These are phyloP conservation scores for Chrysemys picta DNA, from an alignment of 2,113 vertebrate species.

Conservation along the genomic window DNA sequence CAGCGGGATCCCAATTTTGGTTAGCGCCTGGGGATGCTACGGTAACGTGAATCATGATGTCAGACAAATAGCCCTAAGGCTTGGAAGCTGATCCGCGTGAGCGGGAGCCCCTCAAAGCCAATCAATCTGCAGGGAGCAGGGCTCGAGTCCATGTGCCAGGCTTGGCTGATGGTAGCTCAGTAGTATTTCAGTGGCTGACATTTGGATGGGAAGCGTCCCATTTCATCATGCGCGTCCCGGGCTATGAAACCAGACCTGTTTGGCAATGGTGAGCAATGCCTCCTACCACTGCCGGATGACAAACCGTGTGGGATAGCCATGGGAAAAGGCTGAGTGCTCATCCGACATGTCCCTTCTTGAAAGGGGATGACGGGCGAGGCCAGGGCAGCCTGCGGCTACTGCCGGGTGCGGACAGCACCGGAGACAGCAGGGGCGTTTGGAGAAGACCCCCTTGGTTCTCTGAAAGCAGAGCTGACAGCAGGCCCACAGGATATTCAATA, in stretches of 20 bases:
- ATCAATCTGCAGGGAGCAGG: neutral
- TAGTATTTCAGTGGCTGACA: neutral
- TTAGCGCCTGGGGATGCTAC: neutral
- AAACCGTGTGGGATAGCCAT: neutral
- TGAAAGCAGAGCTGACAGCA: neutral
- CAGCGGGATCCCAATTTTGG: neutral
- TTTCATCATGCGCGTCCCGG: neutral
- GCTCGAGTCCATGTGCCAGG: neutral
- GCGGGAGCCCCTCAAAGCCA: neutral
- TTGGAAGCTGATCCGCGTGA: no score
- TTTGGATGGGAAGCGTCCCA: neutral
- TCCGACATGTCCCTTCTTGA: neutral
- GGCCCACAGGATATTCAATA: neutral
- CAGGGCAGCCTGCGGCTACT: neutral
- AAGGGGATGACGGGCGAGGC: neutral
- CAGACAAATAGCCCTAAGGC: no score
- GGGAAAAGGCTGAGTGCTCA: neutral
- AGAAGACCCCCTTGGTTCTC: neutral
- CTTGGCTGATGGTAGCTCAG: neutral
- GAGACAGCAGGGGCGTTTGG: neutral
- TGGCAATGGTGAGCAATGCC: neutral
- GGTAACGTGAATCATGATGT: neutral
- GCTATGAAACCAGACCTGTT: conserved; percentile 5
- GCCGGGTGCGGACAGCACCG: neutral
- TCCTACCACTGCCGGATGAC: neutral